A percentile compares a stretch with the other conserved stretches of the same genome.
Conservation (phyloP, 1,140 invertebrate species). For the Anastatus disparis region DNA sequence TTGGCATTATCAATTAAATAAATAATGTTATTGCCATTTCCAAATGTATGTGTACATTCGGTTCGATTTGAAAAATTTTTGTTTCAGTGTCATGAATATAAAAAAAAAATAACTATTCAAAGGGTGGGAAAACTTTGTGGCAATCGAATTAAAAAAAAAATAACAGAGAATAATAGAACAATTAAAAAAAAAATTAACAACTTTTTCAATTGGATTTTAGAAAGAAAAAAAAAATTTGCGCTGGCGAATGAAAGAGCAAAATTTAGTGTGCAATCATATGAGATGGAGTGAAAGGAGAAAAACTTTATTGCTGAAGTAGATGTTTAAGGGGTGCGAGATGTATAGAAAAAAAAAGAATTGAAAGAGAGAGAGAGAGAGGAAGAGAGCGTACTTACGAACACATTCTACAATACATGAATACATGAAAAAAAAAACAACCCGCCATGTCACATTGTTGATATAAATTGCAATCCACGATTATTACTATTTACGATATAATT, state of each 20-base stretch:
- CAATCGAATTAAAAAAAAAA: background rate
- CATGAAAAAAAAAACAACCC: slow-evolving; percentile 47
- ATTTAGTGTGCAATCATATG: slow-evolving; percentile 28
- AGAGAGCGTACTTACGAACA: slow-evolving; percentile 49
- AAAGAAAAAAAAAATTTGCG: background rate
- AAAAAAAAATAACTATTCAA: no score
- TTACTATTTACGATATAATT: slow-evolving; percentile 69
- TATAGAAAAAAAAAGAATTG: slow-evolving; percentile 36
- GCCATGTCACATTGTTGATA: slow-evolving; percentile 66
- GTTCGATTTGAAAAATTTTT: slow-evolving; percentile 40
- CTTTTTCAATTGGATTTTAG: background rate
- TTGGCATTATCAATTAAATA: background rate
- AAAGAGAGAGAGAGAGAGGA: slow-evolving; percentile 35
- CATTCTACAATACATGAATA: slow-evolving; percentile 52
- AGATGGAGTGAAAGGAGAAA: slow-evolving; percentile 40
- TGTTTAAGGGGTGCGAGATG: slow-evolving; percentile 25
- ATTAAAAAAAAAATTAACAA: background rate
- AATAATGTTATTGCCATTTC: background rate
- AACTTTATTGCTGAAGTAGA: slow-evolving; percentile 41
- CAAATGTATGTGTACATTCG: slow-evolving; percentile 5
- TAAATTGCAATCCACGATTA: slow-evolving; percentile 68
- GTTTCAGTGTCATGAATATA: slow-evolving; percentile 34
- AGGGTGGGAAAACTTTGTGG: background rate
- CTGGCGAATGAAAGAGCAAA: slow-evolving; percentile 10
- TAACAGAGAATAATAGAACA: background rate